phyloP scores from a whole-genome alignment of 2,113 vertebrate genomes.

The Laticauda colubrina region DNA sequence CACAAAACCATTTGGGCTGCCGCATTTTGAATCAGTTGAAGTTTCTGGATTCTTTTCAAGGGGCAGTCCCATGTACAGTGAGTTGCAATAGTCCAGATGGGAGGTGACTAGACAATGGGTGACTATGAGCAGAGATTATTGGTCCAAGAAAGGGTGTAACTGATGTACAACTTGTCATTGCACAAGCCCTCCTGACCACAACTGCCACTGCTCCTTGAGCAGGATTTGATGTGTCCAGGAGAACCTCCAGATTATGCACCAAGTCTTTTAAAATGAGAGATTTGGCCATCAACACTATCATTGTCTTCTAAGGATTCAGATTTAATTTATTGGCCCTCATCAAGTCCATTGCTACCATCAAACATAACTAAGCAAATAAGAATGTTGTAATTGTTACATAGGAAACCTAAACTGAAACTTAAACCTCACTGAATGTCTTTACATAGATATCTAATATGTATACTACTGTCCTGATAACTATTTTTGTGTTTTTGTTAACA shows the following conservation, averaged over 20 bases:
- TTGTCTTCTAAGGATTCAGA: background rate
- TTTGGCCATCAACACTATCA: background rate
- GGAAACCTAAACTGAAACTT: slow-evolving; percentile 39
- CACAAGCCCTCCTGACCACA: background rate
- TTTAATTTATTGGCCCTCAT: background rate
- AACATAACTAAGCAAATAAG: slow-evolving; percentile 17
- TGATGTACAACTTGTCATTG: background rate
- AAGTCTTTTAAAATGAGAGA: background rate
- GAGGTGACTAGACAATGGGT: background rate
- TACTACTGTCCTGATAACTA: slow-evolving; percentile 8
- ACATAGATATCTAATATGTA: background rate
- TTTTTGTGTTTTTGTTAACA: slow-evolving; percentile 10
- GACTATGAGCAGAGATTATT: background rate
- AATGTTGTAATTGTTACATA: slow-evolving; percentile 37
- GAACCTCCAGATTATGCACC: background rate
- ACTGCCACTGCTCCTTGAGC: background rate
- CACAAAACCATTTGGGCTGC: background rate
- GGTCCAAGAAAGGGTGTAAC: background rate
- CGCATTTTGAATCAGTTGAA: background rate
- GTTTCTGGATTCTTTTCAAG: background rate
- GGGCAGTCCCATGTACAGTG: background rate
- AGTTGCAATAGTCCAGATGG: background rate
- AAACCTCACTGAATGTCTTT: slow-evolving; percentile 25
- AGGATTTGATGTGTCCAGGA: background rate
- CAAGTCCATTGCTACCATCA: slow-evolving; percentile 12